phyloP scores from a whole-genome alignment of 1,140 invertebrate genomes.

The Diuraphis noxia region DNA sequence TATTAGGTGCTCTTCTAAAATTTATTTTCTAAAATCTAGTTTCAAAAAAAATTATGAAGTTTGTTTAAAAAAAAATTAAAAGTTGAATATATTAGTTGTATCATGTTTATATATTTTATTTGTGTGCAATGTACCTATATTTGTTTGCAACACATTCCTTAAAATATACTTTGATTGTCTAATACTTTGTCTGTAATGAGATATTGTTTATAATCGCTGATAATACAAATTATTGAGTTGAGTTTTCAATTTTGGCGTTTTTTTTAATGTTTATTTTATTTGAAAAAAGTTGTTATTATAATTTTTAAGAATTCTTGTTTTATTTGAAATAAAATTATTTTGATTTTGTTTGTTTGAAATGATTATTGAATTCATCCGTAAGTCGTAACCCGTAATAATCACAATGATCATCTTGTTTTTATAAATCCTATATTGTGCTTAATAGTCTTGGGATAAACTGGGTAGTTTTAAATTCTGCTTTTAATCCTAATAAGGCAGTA shows the following conservation, averaged over 20 bases:
- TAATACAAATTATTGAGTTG: background rate
- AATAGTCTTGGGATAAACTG: too few species aligned
- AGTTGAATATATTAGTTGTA: background rate
- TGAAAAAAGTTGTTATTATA: conserved; percentile 20
- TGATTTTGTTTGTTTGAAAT: conserved; percentile 17
- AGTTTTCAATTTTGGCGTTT: background rate
- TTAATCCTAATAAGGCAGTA: too few species aligned
- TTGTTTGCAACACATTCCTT: conserved; percentile 22
- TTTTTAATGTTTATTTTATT: conserved; percentile 30
- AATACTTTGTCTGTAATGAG: background rate
- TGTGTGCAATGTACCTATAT: background rate
- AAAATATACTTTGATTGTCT: background rate
- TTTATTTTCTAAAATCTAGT: background rate
- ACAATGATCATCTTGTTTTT: background rate
- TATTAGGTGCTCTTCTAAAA: background rate
- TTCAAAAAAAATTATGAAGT: background rate
- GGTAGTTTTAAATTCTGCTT: too few species aligned
- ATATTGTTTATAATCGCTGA: background rate
- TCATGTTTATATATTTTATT: background rate
- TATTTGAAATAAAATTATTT: conserved; percentile 37
- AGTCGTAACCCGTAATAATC: background rate
- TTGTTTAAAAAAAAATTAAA: background rate
- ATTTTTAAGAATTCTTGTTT: conserved; percentile 33
- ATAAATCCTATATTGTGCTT: background rate
- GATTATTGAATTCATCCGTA: background rate